phyloP scores from a whole-genome alignment of 2,797 vertebrate genomes.

The Sebastolobus alascanus region DNA sequence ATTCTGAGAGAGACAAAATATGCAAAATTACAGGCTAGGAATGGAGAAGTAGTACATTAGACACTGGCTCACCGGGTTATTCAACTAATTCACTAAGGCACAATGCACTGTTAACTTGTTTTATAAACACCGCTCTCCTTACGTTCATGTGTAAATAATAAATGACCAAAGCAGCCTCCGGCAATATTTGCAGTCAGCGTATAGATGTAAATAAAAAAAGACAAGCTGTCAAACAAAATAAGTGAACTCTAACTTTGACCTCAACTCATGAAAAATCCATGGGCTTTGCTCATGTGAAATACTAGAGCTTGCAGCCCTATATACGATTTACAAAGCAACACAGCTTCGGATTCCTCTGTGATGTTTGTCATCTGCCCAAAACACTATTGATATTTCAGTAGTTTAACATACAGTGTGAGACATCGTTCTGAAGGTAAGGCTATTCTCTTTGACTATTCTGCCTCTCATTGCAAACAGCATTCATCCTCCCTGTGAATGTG shows the following conservation, averaged over 20 bases:
- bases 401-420: not conserved
- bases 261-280: constrained; percentile 48
- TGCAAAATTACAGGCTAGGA: not conserved
- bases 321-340: constrained; percentile 17
- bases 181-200: not conserved
- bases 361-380: constrained; percentile 28
- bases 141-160: constrained; percentile 40
- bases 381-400: constrained; percentile 7
- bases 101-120: not conserved
- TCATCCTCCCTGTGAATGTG: not conserved
- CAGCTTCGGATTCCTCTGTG: constrained; percentile 25
- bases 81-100: constrained; percentile 5
- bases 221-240: constrained; percentile 39
- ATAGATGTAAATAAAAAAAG: constrained; percentile 38
- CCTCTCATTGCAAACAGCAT: not conserved
- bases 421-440: not conserved
- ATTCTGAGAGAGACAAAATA: constrained; percentile 9
- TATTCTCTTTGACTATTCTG: constrained; percentile 1
- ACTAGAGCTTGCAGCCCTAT: constrained; percentile 2
- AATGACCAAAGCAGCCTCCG: constrained; percentile 27
- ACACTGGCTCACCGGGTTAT: not conserved
- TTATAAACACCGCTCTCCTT: constrained; percentile 6
- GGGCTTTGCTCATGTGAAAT: constrained; percentile 28
- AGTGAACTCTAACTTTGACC: constrained; percentile 37
- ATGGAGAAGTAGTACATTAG: not conserved